Conservation (phyloP, 2,113 vertebrate species). For the Lepisosteus osseus region DNA sequence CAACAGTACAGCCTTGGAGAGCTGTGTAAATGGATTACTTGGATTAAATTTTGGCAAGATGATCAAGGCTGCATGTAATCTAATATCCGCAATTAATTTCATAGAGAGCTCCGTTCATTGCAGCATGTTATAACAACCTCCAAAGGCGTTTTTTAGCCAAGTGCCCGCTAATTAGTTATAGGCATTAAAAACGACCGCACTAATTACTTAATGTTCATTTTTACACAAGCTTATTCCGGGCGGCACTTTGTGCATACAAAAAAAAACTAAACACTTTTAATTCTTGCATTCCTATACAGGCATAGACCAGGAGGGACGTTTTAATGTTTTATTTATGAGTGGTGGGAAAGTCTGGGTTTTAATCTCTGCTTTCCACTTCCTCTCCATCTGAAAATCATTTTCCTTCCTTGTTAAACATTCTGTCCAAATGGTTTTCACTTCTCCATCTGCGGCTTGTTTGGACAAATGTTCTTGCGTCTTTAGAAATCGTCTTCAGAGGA, state of each 20-base stretch:
- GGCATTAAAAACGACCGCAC: no score
- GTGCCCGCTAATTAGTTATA: no score
- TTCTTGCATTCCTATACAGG: slow-evolving; percentile 26
- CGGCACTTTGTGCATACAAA: no score
- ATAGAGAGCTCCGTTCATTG: slow-evolving; percentile 6
- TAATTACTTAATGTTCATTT: no score
- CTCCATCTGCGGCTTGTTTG: slow-evolving; percentile 52
- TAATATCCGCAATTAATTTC: slow-evolving; percentile 22
- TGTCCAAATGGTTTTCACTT: slow-evolving; percentile 23
- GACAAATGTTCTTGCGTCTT: slow-evolving; percentile 54
- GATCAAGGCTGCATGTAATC: slow-evolving; percentile 21
- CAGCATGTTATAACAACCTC: no score
- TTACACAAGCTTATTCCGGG: no score
- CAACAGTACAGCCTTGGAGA: slow-evolving; percentile 1
- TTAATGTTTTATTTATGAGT: slow-evolving; percentile 64
- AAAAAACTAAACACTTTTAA: slow-evolving; percentile 2
- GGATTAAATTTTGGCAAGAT: slow-evolving; percentile 1
- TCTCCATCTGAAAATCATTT: slow-evolving; percentile 62
- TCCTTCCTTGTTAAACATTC: slow-evolving; percentile 50
- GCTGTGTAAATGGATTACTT: neutral
- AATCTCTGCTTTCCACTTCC: slow-evolving; percentile 55
- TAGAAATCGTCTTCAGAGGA: slow-evolving; percentile 53
- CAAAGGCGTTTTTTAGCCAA: no score
- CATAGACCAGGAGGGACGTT: slow-evolving; percentile 42
- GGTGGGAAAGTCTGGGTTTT: slow-evolving; percentile 54